Percentiles rank a stretch among this genome's conserved stretches.
phyloP scores from a whole-genome alignment of 2,113 vertebrate genomes.

The Myanophis thanlyinensis region DNA sequence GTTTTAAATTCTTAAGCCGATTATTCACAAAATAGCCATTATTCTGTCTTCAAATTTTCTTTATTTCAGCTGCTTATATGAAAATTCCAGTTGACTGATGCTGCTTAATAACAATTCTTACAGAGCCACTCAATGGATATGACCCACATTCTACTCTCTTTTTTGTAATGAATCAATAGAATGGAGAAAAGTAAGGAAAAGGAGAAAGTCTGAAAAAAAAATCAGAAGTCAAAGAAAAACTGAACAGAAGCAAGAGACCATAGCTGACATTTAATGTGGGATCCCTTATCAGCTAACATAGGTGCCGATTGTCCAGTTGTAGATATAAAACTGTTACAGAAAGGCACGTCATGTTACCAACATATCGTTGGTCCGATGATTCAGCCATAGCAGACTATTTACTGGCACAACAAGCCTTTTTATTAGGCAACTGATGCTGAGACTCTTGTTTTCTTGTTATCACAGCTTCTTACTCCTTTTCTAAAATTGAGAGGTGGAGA shows the following conservation, averaged over 20 bases:
- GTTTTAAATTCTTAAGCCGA: background rate
- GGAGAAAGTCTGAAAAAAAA: background rate
- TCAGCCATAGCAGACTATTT: background rate
- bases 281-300: background rate
- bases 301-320: background rate
- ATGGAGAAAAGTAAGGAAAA: background rate
- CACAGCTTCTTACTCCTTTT: background rate
- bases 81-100: background rate
- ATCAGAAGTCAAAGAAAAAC: background rate
- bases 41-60: background rate
- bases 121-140: background rate
- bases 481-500: background rate
- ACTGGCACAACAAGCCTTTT: background rate
- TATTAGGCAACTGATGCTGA: background rate
- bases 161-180: background rate
- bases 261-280: background rate
- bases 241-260: background rate
- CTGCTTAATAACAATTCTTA: background rate
- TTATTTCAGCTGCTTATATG: background rate
- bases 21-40: background rate
- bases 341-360: background rate
- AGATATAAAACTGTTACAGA: background rate
- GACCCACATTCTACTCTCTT: background rate
- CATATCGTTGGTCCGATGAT: background rate
- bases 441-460: background rate